These are phyloP conservation scores for Ptilodon capucinus DNA, from an alignment of 2,888 invertebrate species.

Conservation along the genomic window DNA sequence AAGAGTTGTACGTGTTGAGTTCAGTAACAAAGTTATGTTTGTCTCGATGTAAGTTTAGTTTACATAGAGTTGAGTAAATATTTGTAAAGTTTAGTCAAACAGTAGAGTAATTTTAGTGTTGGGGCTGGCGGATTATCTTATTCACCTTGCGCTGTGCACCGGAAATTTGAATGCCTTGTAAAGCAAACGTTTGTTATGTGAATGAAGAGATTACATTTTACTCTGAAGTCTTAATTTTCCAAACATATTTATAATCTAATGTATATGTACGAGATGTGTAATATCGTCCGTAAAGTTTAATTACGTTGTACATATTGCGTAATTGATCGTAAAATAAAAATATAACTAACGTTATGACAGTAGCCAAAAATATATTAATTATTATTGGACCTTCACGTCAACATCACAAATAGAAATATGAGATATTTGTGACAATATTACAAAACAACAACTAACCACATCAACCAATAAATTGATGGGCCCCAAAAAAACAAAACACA, in stretches of 20 bases:
- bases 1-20: conserved; percentile 9
- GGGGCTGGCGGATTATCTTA: conserved; percentile 56
- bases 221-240: too few species aligned
- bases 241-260: too few species aligned
- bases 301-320: too few species aligned
- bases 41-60: conserved; percentile 49
- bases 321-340: too few species aligned
- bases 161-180: conserved; percentile 38
- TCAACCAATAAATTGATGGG: conserved; percentile 34
- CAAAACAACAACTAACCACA: conserved; percentile 7
- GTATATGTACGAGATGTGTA: too few species aligned
- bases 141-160: conserved; percentile 42
- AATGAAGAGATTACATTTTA: background rate
- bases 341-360: too few species aligned
- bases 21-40: conserved; percentile 30
- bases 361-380: too few species aligned
- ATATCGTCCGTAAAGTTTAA: too few species aligned
- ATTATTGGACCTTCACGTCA: background rate
- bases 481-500: conserved; percentile 28
- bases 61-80: conserved; percentile 65
- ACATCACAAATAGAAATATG: conserved; percentile 5
- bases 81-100: conserved; percentile 61
- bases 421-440: conserved; percentile 11
- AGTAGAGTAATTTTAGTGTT: conserved; percentile 56
- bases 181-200: background rate